phyloP scores from a whole-genome alignment of 2,797 vertebrate genomes.

The Pygocentrus nattereri region DNA sequence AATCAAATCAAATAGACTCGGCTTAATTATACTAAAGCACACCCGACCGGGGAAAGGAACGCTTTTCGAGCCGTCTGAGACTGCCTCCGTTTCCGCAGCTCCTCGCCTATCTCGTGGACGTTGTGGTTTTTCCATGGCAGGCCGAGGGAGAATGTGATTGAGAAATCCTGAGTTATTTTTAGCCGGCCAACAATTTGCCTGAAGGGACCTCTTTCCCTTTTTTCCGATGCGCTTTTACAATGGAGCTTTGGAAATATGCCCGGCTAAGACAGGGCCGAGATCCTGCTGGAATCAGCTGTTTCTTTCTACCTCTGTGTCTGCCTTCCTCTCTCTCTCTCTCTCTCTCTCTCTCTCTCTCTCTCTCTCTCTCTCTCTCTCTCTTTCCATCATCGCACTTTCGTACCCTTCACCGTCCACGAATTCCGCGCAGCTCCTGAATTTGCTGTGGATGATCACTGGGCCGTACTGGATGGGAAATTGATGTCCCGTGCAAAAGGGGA shows the following conservation, averaged over 20 bases:
- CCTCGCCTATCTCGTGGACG: conserved; percentile 63
- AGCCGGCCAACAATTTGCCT: conserved; percentile 65
- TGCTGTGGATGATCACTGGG: background rate
- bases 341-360: conserved; percentile 26
- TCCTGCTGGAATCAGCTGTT: conserved; percentile 41
- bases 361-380: conserved; percentile 33
- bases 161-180: conserved; percentile 78
- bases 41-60: conserved; percentile 43
- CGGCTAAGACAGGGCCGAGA: conserved; percentile 25
- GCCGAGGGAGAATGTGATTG: conserved; percentile 70
- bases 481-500: conserved; percentile 1
- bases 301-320: conserved; percentile 26
- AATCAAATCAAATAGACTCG: conserved; percentile 74
- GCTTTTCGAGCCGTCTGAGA: conserved; percentile 27
- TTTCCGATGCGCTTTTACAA: conserved; percentile 46
- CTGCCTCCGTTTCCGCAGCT: conserved; percentile 20
- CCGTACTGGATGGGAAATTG: conserved; percentile 22
- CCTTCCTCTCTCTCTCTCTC: background rate
- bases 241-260: conserved; percentile 44
- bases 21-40: conserved; percentile 76
- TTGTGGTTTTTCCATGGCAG: conserved; percentile 59
- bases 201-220: conserved; percentile 63
- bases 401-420: conserved; percentile 5
- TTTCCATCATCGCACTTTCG: background rate
- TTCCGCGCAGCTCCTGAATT: background rate